A percentile compares a stretch with the other conserved stretches of the same genome.
Evolutionary conservation across 1,140 invertebrate species (phyloP).

Genomic region (Neoseiulus cucumeris): DNA sequence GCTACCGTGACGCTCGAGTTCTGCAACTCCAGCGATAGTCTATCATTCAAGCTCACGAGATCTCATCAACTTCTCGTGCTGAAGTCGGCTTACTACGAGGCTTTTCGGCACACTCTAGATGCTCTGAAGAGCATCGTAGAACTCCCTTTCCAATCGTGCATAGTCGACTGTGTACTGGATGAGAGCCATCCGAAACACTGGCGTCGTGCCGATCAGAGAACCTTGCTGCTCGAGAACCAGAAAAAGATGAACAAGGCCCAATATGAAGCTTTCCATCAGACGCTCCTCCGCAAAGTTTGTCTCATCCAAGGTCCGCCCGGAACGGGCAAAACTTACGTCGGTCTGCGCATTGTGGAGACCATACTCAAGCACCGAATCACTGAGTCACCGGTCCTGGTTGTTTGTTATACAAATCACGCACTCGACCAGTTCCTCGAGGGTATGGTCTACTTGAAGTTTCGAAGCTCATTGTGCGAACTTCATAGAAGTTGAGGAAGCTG

Average conservation of each 20-base stretch:
- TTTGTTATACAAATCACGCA: conserved; percentile 70
- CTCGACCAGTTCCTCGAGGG: conserved; percentile 67
- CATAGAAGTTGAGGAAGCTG: no score
- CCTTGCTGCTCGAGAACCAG: conserved; percentile 20
- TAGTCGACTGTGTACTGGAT: conserved; percentile 5
- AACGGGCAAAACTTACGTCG: conserved; percentile 57
- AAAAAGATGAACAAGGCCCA: conserved; percentile 29
- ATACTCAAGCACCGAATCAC: conserved; percentile 23
- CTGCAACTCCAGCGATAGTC: background rate
- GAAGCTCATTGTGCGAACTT: no score
- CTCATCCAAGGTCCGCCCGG: conserved; percentile 57
- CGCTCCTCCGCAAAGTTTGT: conserved; percentile 31
- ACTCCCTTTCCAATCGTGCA: conserved; percentile 22
- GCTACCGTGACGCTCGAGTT: background rate
- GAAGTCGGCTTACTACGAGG: conserved; percentile 29
- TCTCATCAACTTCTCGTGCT: background rate
- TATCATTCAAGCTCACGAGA: no score
- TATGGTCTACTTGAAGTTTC: no score
- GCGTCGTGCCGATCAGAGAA: conserved; percentile 18
- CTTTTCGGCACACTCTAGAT: conserved; percentile 29
- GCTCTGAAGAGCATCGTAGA: conserved; percentile 25
- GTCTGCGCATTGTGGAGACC: conserved; percentile 27
- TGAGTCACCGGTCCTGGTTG: conserved; percentile 41
- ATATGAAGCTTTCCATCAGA: conserved; percentile 28
- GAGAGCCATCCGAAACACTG: background rate